These are phyloP conservation scores for Heliconius hewitsoni DNA, from an alignment of 1,140 invertebrate genomes.

Conservation along the genomic window DNA sequence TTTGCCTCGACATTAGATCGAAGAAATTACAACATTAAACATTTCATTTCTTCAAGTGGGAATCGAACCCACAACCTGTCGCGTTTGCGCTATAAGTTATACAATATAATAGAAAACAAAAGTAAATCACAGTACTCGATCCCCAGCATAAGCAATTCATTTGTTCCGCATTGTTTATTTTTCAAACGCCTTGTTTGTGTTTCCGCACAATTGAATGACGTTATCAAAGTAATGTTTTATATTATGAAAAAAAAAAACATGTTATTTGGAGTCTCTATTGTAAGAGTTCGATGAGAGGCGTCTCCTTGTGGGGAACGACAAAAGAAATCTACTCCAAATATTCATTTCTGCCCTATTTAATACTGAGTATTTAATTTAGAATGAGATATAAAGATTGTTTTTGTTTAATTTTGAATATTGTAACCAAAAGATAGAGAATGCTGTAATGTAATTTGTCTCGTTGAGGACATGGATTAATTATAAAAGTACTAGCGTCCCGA, in stretches of 20 bases:
- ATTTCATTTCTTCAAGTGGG: no score
- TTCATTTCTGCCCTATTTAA: constrained; percentile 31
- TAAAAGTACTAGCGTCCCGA: no score
- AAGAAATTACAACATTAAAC: no score
- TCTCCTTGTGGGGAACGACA: constrained; percentile 30
- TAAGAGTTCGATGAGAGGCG: constrained; percentile 21
- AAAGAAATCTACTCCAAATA: constrained; percentile 41
- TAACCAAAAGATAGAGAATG: neutral
- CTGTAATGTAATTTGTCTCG: no score
- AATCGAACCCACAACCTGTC: no score
- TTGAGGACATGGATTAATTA: no score
- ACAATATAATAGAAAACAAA: neutral
- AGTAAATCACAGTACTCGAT: neutral
- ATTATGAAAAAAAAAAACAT: neutral
- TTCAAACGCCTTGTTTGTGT: constrained; percentile 62
- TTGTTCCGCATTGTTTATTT: constrained; percentile 67
- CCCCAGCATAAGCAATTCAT: constrained; percentile 44
- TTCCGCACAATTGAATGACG: constrained; percentile 60
- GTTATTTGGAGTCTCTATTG: constrained; percentile 8
- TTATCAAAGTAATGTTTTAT: constrained; percentile 23
- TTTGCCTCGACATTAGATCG: no score
- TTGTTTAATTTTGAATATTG: neutral
- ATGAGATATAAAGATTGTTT: neutral
- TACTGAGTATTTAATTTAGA: constrained; percentile 20
- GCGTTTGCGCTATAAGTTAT: no score